Percentiles rank a stretch among this genome's conserved stretches.
phyloP scores from a whole-genome alignment of 2,888 invertebrate genomes.

The Nysson spinosus region DNA sequence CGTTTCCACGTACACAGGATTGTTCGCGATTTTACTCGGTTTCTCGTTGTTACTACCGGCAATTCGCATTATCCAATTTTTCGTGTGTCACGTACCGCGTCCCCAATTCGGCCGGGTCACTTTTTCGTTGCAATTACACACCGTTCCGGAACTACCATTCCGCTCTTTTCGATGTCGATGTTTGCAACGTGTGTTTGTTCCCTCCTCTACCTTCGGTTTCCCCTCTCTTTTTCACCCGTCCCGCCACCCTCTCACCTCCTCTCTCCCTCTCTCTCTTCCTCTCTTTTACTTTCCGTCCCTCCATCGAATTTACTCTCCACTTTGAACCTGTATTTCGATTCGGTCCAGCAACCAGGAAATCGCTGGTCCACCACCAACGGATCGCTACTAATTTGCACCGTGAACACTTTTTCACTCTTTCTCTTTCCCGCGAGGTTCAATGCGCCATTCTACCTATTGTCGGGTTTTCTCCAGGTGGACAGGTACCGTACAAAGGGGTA shows the following conservation, averaged over 20 bases:
- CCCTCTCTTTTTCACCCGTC: background rate
- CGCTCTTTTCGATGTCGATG: conserved; percentile 27
- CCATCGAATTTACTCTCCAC: background rate
- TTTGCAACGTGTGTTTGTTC: conserved; percentile 35
- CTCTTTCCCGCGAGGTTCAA: background rate
- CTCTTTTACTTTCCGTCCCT: background rate
- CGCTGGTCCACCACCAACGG: conserved; percentile 13
- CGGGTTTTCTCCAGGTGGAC: too few species aligned
- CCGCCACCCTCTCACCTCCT: background rate
- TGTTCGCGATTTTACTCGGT: conserved; percentile 40
- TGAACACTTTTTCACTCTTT: background rate
- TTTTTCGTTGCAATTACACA: conserved; percentile 46
- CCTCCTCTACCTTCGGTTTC: background rate
- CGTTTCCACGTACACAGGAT: conserved; percentile 31
- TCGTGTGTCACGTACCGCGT: conserved; percentile 47
- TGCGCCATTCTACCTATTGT: too few species aligned
- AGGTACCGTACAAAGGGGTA: too few species aligned
- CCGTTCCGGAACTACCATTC: conserved; percentile 3
- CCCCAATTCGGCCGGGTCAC: conserved; percentile 42
- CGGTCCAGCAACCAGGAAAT: conserved; percentile 12
- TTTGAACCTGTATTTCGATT: background rate
- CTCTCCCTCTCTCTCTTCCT: background rate
- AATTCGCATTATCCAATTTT: conserved; percentile 53
- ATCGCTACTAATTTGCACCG: conserved; percentile 28
- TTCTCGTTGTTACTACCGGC: conserved; percentile 39